These are phyloP conservation scores for Ichneumon xanthorius DNA, from an alignment of 2,888 invertebrate species.

Conservation along the genomic window DNA sequence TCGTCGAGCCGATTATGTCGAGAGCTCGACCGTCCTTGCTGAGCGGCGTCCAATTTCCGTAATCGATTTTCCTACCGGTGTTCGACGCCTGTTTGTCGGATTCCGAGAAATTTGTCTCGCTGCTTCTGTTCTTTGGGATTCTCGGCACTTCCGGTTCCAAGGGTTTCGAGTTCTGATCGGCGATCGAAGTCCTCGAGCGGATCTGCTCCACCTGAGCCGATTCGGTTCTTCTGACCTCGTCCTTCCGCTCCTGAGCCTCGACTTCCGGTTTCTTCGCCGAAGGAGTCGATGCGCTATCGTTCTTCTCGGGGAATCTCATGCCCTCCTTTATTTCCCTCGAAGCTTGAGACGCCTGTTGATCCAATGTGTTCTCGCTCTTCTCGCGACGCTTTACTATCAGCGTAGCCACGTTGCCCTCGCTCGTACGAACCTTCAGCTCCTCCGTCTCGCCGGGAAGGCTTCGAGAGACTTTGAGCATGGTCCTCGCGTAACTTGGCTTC, in stretches of 20 bases:
- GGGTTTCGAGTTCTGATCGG: constrained; percentile 9
- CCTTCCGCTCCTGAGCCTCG: constrained; percentile 55
- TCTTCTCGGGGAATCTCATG: constrained; percentile 7
- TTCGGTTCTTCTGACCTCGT: constrained; percentile 70
- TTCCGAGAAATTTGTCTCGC: constrained; percentile 25
- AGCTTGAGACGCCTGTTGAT: constrained; percentile 1
- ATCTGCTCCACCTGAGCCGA: constrained; percentile 74
- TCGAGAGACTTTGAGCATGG: constrained; percentile 91
- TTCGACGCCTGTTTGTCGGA: constrained; percentile 28
- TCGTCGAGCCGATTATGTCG: constrained; percentile 63
- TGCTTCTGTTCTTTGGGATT: background rate
- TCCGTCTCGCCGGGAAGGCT: constrained; percentile 92
- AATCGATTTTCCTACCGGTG: constrained; percentile 72
- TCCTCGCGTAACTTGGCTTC: constrained; percentile 88
- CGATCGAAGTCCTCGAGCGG: constrained; percentile 43
- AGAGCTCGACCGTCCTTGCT: constrained; percentile 73
- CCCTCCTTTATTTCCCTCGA: constrained; percentile 21
- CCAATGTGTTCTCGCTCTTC: constrained; percentile 76
- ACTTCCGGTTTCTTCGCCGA: constrained; percentile 14
- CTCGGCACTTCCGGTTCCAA: background rate
- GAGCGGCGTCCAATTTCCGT: constrained; percentile 80
- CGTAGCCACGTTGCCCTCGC: constrained; percentile 91
- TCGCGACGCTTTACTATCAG: constrained; percentile 91
- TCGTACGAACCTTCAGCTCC: constrained; percentile 91
- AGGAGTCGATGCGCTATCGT: constrained; percentile 39